phyloP scores from a whole-genome alignment of 2,888 invertebrate genomes.

The Caenorhabditis sp. region DNA sequence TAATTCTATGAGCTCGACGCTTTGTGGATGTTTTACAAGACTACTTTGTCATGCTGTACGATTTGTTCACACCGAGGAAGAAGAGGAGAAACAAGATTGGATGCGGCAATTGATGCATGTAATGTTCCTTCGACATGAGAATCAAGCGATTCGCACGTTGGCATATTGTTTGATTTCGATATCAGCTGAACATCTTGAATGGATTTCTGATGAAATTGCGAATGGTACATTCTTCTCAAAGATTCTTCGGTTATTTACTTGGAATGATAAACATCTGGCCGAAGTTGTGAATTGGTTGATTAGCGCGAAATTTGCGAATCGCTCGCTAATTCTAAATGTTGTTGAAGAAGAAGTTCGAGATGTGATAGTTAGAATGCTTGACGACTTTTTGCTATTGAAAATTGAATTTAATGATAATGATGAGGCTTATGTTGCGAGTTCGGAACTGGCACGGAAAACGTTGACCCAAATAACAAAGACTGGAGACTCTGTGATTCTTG shows the following conservation, averaged over 20 bases:
- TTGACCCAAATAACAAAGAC: background rate
- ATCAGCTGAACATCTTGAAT: slow-evolving; percentile 1
- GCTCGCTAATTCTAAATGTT: background rate
- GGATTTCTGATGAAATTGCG: slow-evolving; percentile 5
- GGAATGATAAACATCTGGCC: background rate
- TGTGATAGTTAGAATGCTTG: no score
- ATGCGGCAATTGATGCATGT: background rate
- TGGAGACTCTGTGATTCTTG: background rate
- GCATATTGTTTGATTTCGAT: background rate
- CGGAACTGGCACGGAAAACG: no score
- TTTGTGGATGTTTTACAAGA: slow-evolving; percentile 19
- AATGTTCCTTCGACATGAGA: slow-evolving; percentile 2
- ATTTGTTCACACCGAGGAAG: slow-evolving; percentile 10
- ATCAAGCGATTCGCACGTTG: slow-evolving; percentile 3
- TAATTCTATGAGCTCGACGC: slow-evolving; percentile 11
- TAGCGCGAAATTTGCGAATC: slow-evolving; percentile 12
- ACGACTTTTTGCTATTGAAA: background rate
- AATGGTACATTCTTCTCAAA: slow-evolving; percentile 8
- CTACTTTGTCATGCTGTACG: slow-evolving; percentile 28
- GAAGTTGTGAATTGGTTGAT: slow-evolving; percentile 31
- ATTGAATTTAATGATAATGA: background rate
- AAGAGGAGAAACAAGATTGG: slow-evolving; percentile 3
- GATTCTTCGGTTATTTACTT: background rate
- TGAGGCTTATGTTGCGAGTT: background rate
- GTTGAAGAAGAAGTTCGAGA: background rate